These are phyloP conservation scores for Saturnia japonica DNA, from an alignment of 2,888 invertebrate species.

Conservation along the genomic window DNA sequence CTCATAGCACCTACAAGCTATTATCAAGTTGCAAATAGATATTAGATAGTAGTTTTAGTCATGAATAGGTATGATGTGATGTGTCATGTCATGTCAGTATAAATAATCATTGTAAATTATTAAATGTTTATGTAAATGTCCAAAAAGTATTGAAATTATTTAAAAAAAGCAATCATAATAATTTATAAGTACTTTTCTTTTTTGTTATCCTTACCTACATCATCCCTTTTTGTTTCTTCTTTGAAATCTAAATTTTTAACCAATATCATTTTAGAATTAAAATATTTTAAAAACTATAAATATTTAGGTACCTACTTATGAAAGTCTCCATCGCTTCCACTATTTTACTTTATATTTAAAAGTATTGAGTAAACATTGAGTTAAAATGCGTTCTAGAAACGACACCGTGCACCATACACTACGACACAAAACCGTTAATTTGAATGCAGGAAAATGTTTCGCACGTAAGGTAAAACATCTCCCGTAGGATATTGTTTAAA, in stretches of 20 bases:
- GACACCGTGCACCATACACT: neutral
- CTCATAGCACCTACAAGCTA: conserved; percentile 78
- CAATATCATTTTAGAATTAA: no score
- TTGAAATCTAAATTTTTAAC: no score
- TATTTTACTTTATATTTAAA: neutral
- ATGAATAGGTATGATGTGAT: conserved; percentile 63
- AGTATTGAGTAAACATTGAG: neutral
- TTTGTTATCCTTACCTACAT: conserved; percentile 63
- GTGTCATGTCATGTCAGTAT: conserved; percentile 81
- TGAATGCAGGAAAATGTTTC: no score
- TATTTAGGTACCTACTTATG: neutral
- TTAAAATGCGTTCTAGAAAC: neutral
- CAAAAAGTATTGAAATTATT: conserved; percentile 83
- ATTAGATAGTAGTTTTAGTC: conserved; percentile 74
- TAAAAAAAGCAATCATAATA: conserved; percentile 79
- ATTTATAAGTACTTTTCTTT: conserved; percentile 66
- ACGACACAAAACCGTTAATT: neutral
- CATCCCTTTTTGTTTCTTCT: conserved; percentile 43
- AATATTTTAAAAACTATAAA: no score
- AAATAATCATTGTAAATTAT: conserved; percentile 82
- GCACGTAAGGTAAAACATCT: no score
- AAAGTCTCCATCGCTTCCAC: neutral
- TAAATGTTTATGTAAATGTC: conserved; percentile 83
- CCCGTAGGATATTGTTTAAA: no score
- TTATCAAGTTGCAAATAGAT: conserved; percentile 78